Percentiles rank a stretch among this genome's conserved stretches.
Evolutionary conservation across 1,140 invertebrate genomes (phyloP).

Genomic region (Stegodyphus dumicola): DNA sequence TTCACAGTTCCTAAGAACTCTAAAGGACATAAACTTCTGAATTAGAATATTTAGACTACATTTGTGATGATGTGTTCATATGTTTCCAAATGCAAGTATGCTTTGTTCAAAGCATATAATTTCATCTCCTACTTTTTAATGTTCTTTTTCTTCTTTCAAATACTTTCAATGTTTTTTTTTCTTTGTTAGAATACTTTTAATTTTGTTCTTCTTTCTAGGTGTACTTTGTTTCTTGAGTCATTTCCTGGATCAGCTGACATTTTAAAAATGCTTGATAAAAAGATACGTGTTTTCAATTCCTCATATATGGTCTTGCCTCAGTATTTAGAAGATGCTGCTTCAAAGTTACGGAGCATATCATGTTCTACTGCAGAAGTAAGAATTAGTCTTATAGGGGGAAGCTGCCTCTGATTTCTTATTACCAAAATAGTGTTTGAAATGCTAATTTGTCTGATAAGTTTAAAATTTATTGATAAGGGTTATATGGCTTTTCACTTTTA

Average conservation of each 20-base stretch:
- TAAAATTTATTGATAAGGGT: neutral
- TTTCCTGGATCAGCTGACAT: conserved; percentile 20
- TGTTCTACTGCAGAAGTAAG: conserved; percentile 11
- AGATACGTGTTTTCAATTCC: conserved; percentile 34
- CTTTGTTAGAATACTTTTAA: neutral
- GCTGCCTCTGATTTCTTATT: too few relatives aligned
- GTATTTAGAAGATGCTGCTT: conserved; percentile 48
- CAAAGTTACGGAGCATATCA: conserved; percentile 26
- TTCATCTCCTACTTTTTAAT: neutral
- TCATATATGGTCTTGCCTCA: conserved; percentile 51
- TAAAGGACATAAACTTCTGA: too few relatives aligned
- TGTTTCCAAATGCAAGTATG: too few relatives aligned
- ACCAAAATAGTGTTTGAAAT: too few relatives aligned
- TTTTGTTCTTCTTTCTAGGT: conserved; percentile 5
- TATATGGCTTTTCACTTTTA: neutral
- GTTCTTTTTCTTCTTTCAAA: neutral
- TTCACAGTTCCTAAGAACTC: too few relatives aligned
- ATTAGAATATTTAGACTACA: too few relatives aligned
- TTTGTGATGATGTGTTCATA: too few relatives aligned
- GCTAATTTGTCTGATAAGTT: neutral
- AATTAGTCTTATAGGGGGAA: too few relatives aligned
- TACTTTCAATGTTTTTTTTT: neutral
- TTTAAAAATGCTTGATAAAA: conserved; percentile 36
- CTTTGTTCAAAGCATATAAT: too few relatives aligned
- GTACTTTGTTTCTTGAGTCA: conserved; percentile 28